Conservation (phyloP, 2,797 vertebrate genomes). For the Tarsius wallacei region DNA sequence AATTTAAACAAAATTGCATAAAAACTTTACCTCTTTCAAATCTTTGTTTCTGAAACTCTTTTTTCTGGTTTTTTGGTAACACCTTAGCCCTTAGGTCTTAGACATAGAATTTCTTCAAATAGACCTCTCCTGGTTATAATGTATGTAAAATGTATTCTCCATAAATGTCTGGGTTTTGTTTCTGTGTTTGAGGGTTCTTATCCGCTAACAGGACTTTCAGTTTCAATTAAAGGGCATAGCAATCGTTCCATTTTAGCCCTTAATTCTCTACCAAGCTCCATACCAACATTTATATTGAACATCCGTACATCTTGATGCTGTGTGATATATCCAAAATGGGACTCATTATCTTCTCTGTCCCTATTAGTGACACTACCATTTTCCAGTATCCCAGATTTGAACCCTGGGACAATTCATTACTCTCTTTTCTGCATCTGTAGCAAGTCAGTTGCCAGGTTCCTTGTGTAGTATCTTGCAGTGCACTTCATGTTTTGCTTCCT, state of each 20-base stretch:
- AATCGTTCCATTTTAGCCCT: not conserved
- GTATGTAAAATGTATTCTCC: not conserved
- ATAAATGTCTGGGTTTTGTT: not conserved
- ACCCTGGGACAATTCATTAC: not conserved
- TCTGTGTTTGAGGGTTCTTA: not conserved
- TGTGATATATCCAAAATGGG: not conserved
- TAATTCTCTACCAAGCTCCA: not conserved
- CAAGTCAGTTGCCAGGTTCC: not conserved
- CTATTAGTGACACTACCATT: not conserved
- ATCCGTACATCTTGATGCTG: not conserved
- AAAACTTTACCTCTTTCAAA: not conserved
- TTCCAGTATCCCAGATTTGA: not conserved
- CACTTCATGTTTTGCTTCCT: not conserved
- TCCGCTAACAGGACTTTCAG: not conserved
- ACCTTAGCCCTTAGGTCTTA: not conserved
- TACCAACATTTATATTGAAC: not conserved
- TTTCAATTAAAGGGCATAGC: not conserved
- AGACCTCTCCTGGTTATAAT: not conserved
- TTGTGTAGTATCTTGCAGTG: not conserved
- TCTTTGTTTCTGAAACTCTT: not conserved
- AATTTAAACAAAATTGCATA: not conserved
- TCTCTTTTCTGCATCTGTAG: not conserved
- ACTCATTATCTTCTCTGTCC: not conserved
- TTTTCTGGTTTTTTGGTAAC: not conserved
- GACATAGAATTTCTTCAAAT: not conserved